These are phyloP conservation scores for Troides oblongomaculatus DNA, from an alignment of 2,888 invertebrate genomes.

Conservation along the genomic window DNA sequence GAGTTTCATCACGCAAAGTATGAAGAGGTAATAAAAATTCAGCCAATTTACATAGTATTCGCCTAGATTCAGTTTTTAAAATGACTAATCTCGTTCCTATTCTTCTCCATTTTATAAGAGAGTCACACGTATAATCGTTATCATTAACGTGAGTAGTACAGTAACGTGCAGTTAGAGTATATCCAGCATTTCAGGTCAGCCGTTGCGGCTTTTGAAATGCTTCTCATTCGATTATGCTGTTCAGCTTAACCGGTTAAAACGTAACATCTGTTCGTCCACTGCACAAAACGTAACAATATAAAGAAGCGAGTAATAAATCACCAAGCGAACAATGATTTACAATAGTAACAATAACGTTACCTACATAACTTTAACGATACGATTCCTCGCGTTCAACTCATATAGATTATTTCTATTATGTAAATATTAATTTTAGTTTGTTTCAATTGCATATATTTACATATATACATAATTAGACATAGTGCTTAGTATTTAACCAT, in stretches of 20 bases:
- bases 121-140: conserved; percentile 16
- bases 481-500: too few relatives aligned
- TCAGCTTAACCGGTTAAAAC: conserved; percentile 7
- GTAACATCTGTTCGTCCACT: conserved; percentile 1
- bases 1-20: conserved; percentile 38
- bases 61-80: conserved; percentile 12
- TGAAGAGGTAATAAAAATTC: conserved; percentile 9
- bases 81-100: not conserved
- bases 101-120: not conserved
- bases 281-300: not conserved
- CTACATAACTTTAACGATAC: not conserved
- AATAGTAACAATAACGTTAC: not conserved
- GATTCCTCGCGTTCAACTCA: not conserved
- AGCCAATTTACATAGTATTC: conserved; percentile 3
- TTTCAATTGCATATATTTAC: not conserved
- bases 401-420: not conserved
- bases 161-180: conserved; percentile 9
- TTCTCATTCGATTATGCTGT: conserved; percentile 13
- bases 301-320: conserved; percentile 8
- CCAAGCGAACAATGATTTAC: not conserved
- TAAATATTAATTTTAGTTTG: not conserved
- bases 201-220: conserved; percentile 13
- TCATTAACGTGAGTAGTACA: conserved; percentile 12
- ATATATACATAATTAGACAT: too few relatives aligned
- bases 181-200: conserved; percentile 19